Evolutionary conservation across 2,797 vertebrate species (phyloP).

Genomic region (Clangula hyemalis): DNA sequence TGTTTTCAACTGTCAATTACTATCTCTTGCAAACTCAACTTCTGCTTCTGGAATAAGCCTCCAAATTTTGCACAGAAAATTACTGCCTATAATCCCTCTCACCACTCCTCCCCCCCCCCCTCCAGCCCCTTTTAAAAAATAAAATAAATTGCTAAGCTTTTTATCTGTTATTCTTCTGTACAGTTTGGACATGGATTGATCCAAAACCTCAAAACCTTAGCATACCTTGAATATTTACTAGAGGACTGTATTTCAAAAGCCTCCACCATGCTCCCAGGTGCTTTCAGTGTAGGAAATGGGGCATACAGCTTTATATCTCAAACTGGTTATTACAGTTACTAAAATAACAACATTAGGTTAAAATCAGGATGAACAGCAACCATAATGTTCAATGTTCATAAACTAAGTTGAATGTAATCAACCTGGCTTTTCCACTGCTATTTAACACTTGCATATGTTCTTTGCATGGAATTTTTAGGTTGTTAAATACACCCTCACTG

Average conservation of each 20-base stretch:
- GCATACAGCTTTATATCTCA: background rate
- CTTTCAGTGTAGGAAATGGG: background rate
- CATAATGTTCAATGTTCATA: background rate
- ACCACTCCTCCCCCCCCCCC: too few species aligned
- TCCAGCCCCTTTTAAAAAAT: too few species aligned
- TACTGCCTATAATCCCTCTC: background rate
- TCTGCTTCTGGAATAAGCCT: background rate
- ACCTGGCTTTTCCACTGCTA: background rate
- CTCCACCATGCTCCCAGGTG: background rate
- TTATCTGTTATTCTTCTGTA: background rate
- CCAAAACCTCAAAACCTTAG: background rate
- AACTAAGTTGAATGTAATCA: background rate
- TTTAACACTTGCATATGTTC: background rate
- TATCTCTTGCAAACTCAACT: background rate
- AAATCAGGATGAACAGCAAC: background rate
- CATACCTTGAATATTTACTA: background rate
- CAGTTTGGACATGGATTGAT: background rate
- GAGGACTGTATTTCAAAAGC: background rate
- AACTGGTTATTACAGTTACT: background rate
- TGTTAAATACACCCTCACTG: background rate
- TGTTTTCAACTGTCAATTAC: background rate
- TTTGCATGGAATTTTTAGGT: background rate
- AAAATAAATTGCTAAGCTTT: background rate
- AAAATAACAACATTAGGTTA: background rate
- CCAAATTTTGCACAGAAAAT: background rate